These are phyloP conservation scores for Ptiloglossa arizonensis DNA, from an alignment of 1,140 invertebrate genomes.

Conservation along the genomic window DNA sequence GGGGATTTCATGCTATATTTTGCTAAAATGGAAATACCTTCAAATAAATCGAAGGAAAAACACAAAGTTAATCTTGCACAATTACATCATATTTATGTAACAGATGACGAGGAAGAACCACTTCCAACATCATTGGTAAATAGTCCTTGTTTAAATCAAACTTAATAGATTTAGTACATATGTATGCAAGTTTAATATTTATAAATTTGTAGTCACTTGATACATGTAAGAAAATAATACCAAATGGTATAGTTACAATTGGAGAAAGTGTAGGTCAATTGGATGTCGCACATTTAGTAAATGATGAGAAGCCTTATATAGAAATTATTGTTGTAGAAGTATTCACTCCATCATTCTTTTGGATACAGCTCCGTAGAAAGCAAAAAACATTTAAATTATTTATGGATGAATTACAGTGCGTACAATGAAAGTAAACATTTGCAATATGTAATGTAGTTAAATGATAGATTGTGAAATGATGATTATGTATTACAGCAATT, in stretches of 20 bases:
- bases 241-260: slow-evolving; percentile 64
- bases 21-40: slow-evolving; percentile 57
- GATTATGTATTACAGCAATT: slow-evolving; percentile 60
- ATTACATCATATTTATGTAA: slow-evolving; percentile 45
- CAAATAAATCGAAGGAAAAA: not conserved
- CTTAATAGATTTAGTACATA: slow-evolving; percentile 6
- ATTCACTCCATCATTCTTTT: slow-evolving; percentile 77
- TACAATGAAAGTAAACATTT: slow-evolving; percentile 37
- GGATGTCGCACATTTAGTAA: slow-evolving; percentile 53
- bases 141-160: slow-evolving; percentile 28
- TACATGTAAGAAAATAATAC: slow-evolving; percentile 55
- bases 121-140: slow-evolving; percentile 67
- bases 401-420: slow-evolving; percentile 73
- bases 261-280: slow-evolving; percentile 71
- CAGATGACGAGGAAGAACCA: slow-evolving; percentile 46
- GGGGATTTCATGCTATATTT: slow-evolving; percentile 69
- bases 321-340: slow-evolving; percentile 69
- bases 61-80: slow-evolving; percentile 20
- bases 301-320: slow-evolving; percentile 38
- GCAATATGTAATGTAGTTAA: slow-evolving; percentile 4
- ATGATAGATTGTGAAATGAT: not conserved
- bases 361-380: slow-evolving; percentile 70
- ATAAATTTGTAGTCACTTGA: slow-evolving; percentile 59
- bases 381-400: slow-evolving; percentile 54
- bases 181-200: slow-evolving; percentile 7